phyloP scores from a whole-genome alignment of 2,888 invertebrate genomes.

The Drosophila koepferae region DNA sequence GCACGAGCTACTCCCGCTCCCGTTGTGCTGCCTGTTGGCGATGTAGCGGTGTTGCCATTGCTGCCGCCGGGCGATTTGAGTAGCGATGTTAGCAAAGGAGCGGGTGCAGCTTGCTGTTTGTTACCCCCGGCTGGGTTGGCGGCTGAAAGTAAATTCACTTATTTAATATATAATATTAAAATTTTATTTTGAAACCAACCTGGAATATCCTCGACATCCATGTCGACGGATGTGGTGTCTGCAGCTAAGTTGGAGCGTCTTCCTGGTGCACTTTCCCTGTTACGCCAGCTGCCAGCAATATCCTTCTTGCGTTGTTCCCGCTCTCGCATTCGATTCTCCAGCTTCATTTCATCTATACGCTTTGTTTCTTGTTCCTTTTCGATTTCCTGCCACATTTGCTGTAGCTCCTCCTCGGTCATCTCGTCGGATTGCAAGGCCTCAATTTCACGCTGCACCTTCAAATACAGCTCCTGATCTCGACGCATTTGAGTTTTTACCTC shows the following conservation, averaged over 20 bases:
- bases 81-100: slow-evolving; percentile 92
- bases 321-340: slow-evolving; percentile 82
- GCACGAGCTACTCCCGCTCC: slow-evolving; percentile 69
- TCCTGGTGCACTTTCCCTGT: slow-evolving; percentile 24
- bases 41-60: slow-evolving; percentile 77
- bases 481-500: slow-evolving; percentile 91
- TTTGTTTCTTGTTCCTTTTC: slow-evolving; percentile 90
- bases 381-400: slow-evolving; percentile 90
- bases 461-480: slow-evolving; percentile 91
- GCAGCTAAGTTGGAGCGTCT: slow-evolving; percentile 50
- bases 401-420: slow-evolving; percentile 90
- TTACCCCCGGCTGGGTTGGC: slow-evolving; percentile 37
- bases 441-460: slow-evolving; percentile 88
- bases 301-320: slow-evolving; percentile 89
- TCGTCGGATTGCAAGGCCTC: slow-evolving; percentile 85
- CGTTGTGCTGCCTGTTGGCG: slow-evolving; percentile 31
- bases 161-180: not conserved
- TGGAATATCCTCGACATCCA: slow-evolving; percentile 80
- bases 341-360: slow-evolving; percentile 87
- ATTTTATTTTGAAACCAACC: slow-evolving; percentile 11
- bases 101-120: slow-evolving; percentile 86
- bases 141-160: slow-evolving; percentile 13
- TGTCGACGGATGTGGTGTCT: slow-evolving; percentile 79
- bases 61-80: slow-evolving; percentile 87
- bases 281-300: slow-evolving; percentile 87